These are phyloP conservation scores for Psittacula cyanocephala DNA, from an alignment of 2,113 vertebrate species.

Conservation along the genomic window DNA sequence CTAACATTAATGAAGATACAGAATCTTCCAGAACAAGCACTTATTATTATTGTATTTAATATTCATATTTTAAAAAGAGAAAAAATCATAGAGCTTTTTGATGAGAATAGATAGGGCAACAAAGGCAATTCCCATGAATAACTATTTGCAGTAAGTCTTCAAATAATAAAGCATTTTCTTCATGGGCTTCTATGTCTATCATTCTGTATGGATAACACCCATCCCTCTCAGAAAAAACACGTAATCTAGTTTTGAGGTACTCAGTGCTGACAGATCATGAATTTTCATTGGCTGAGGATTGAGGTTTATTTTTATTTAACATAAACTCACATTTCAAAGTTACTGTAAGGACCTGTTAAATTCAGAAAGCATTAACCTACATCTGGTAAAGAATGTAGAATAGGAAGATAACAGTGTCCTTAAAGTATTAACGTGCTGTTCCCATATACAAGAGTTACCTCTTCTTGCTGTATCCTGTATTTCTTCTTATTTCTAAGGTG, in stretches of 20 bases:
- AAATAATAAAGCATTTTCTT: neutral
- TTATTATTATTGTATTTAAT: neutral
- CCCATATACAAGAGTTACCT: neutral
- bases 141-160: neutral
- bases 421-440: neutral
- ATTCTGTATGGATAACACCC: neutral
- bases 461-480: neutral
- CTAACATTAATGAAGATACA: neutral
- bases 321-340: neutral
- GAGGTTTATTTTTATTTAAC: neutral
- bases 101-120: neutral
- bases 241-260: neutral
- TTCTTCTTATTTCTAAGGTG: neutral
- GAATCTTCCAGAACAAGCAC: neutral
- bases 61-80: neutral
- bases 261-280: neutral
- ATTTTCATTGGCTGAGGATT: neutral
- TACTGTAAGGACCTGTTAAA: neutral
- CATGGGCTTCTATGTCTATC: neutral
- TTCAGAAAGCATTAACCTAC: neutral
- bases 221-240: neutral
- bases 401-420: neutral
- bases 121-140: neutral
- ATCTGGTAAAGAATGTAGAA: neutral
- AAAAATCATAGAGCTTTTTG: neutral